Evolutionary conservation across 2,888 invertebrate genomes (phyloP).

Genomic region (Nudaria mundana): DNA sequence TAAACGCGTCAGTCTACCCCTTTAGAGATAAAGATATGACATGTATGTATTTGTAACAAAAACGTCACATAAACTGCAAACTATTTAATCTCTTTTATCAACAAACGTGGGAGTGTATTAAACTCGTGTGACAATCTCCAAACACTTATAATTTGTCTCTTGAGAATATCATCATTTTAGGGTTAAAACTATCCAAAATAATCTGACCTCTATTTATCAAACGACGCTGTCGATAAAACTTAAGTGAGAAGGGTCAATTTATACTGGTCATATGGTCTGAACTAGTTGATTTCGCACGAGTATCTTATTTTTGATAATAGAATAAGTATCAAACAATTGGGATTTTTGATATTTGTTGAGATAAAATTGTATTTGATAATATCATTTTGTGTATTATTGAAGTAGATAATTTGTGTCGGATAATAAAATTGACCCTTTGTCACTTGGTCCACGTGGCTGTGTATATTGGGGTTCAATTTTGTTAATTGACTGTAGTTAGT

Average conservation of each 20-base stretch:
- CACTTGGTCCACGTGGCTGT: constrained; percentile 1
- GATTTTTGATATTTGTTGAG: constrained; percentile 42
- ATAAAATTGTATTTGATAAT: constrained; percentile 30
- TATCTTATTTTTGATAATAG: constrained; percentile 52
- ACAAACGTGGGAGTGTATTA: constrained; percentile 55
- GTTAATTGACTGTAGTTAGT: background rate
- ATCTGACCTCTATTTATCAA: constrained; percentile 26
- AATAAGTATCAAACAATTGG: constrained; percentile 46
- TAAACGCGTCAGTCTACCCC: no score
- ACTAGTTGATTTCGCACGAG: constrained; percentile 58
- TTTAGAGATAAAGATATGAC: no score
- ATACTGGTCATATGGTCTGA: constrained; percentile 21
- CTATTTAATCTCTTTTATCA: constrained; percentile 22
- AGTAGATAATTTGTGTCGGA: constrained; percentile 8
- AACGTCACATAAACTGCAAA: no score
- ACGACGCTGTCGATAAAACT: background rate
- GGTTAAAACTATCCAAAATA: constrained; percentile 31
- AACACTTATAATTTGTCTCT: constrained; percentile 58
- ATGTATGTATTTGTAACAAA: no score
- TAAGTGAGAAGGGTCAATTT: constrained; percentile 20
- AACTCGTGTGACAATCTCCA: constrained; percentile 57
- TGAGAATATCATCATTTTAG: constrained; percentile 48
- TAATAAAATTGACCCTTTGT: constrained; percentile 11
- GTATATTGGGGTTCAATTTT: background rate
- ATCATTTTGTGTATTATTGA: constrained; percentile 1